Conservation (phyloP, 2,113 vertebrate genomes). For the Rhinichthys klamathensis region DNA sequence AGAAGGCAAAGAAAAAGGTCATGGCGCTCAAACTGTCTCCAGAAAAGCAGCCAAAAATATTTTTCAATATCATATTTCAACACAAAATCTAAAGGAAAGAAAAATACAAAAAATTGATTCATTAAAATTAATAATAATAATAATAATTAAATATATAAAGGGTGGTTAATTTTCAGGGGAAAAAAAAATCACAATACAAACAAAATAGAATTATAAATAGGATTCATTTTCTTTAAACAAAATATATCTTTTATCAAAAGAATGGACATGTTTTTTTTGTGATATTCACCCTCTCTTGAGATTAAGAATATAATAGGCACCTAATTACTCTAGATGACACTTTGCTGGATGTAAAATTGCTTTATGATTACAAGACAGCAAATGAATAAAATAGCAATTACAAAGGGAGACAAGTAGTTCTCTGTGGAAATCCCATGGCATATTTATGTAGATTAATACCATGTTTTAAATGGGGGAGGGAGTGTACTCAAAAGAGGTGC, state of each 20-base stretch:
- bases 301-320: slow-evolving; percentile 71
- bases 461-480: not conserved
- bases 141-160: too few relatives aligned
- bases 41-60: not conserved
- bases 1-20: not conserved
- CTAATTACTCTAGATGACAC: slow-evolving; percentile 70
- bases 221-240: not conserved
- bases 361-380: slow-evolving; percentile 57
- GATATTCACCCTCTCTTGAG: slow-evolving; percentile 24
- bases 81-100: too few relatives aligned
- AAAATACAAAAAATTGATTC: too few relatives aligned
- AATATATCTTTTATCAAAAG: not conserved
- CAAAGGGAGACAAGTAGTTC: slow-evolving; percentile 17
- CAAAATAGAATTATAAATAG: not conserved
- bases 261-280: slow-evolving; percentile 10
- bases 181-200: not conserved
- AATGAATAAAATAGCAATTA: slow-evolving; percentile 54
- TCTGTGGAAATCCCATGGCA: not conserved
- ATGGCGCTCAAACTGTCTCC: not conserved
- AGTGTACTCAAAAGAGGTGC: slow-evolving; percentile 7
- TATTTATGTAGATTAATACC: slow-evolving; percentile 15
- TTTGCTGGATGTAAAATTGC: slow-evolving; percentile 43
- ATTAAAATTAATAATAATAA: too few relatives aligned
- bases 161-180: too few relatives aligned
- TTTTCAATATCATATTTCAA: not conserved